Evolutionary conservation across 2,113 vertebrate species (phyloP).

Genomic region (Myocastor coypus): DNA sequence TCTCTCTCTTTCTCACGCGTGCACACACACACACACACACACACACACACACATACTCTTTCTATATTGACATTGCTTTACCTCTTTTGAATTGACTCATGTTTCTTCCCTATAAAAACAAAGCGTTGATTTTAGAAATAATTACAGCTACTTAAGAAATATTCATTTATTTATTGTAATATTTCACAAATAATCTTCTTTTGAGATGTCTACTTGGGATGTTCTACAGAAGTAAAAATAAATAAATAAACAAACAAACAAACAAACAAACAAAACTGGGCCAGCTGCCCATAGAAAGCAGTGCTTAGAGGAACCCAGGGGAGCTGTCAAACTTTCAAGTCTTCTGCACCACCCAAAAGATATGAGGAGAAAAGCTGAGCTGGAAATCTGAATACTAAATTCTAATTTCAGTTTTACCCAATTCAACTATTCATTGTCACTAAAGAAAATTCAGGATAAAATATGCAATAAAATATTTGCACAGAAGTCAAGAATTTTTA

Average conservation of each 20-base stretch:
- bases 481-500: slow-evolving; percentile 17
- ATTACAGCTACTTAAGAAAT: background rate
- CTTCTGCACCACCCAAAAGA: background rate
- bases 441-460: slow-evolving; percentile 13
- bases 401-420: background rate
- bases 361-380: slow-evolving; percentile 20
- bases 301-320: background rate
- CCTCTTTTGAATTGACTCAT: background rate
- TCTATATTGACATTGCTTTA: background rate
- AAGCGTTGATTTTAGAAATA: slow-evolving; percentile 47
- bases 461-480: background rate
- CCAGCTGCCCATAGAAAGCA: slow-evolving; percentile 11
- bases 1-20: no score
- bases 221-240: slow-evolving; percentile 32
- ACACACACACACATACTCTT: background rate
- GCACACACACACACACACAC: background rate
- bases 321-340: background rate
- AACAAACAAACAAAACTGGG: slow-evolving; percentile 20
- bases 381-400: background rate
- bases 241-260: no score
- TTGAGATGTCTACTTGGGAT: background rate
- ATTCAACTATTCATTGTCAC: slow-evolving; percentile 25
- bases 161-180: slow-evolving; percentile 44
- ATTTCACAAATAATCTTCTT: slow-evolving; percentile 13
- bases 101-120: slow-evolving; percentile 50